A percentile compares a stretch with the other conserved stretches of the same genome.
Evolutionary conservation across 1,140 invertebrate species (phyloP).

Genomic region (Sipha flava): DNA sequence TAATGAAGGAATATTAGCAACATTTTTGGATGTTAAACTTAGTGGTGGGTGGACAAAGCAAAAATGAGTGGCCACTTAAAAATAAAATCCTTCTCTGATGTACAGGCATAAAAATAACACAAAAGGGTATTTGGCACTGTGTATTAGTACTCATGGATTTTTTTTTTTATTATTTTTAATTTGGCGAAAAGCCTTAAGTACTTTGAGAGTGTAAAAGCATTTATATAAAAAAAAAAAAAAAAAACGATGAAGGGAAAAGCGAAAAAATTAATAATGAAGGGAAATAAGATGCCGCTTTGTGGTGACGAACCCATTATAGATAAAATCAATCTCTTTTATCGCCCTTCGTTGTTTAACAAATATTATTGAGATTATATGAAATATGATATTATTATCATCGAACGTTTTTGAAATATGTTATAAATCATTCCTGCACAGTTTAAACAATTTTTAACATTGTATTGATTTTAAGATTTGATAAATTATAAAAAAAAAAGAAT

Average conservation of each 20-base stretch:
- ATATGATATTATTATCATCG: too few species aligned
- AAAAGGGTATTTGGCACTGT: neutral
- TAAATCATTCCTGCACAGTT: neutral
- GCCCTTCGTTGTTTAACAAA: neutral
- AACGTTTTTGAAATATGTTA: neutral
- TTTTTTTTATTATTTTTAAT: too few species aligned
- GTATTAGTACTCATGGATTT: neutral
- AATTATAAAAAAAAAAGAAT: neutral
- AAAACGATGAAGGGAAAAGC: neutral
- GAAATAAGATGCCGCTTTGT: neutral
- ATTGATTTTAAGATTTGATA: neutral
- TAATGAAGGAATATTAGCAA: too few species aligned
- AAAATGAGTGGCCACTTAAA: neutral
- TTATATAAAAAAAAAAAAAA: conserved; percentile 1
- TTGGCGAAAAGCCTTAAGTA: neutral
- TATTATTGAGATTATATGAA: neutral
- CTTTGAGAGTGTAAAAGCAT: neutral
- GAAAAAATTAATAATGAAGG: neutral
- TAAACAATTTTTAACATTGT: too few species aligned
- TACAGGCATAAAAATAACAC: neutral
- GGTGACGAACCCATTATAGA: neutral
- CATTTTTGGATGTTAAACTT: too few species aligned
- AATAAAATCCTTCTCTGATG: neutral
- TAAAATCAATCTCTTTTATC: neutral
- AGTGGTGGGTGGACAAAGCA: neutral